Base-by-base conservation (phyloP, 2,113 vertebrate species). In the Lepisosteus osseus region DNA sequence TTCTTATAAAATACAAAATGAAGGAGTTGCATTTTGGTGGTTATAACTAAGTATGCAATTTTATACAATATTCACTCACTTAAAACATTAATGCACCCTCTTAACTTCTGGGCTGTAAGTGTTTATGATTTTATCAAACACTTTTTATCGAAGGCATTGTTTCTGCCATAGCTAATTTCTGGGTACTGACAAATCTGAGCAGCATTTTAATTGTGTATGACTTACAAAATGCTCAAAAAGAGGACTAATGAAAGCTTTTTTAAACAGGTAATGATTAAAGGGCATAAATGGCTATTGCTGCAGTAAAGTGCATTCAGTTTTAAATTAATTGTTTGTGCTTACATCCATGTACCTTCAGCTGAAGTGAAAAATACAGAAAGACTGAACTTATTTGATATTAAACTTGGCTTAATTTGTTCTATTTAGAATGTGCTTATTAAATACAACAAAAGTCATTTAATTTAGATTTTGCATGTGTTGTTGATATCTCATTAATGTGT, bases 71-170 rank as follows among this genome's bases (percentile, higher is more conserved):
- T 59, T 59, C 57, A 59, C 13, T 59, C 57, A 59, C 57, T 59
- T 15, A 14, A 59, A 59, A 59, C 57, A 59, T 59, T 59, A 59
- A 59, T 59, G 57, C 57, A 59, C 57, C 57, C 57, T 13, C 57
- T 59, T 59, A 59, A n/a, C 56, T n/a, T 59, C 7, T n/a, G 47
- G 9, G 47, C 56, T 14, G n/a, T 59, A 59, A 59, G 57, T 59
- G 57, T 59, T 59, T 59, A 59, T 59, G 12, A 6, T 7, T 59
- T 59, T 59, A 59, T 59, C 57, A 59, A 3, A 59, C 57, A 59
- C n/a, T 6, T 59, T 14, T 15, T n/a, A 4, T 59, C 57, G 4
- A 59, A 59, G 57, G 57, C 3, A 59, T 15, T 7, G 57, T 59
- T 13, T 59, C 3, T n/a, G 5, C n/a, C 57, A 14, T 59, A 11